Evolutionary conservation across 2,888 invertebrate genomes (phyloP).

Genomic region (Caenorhabditis plicata): DNA sequence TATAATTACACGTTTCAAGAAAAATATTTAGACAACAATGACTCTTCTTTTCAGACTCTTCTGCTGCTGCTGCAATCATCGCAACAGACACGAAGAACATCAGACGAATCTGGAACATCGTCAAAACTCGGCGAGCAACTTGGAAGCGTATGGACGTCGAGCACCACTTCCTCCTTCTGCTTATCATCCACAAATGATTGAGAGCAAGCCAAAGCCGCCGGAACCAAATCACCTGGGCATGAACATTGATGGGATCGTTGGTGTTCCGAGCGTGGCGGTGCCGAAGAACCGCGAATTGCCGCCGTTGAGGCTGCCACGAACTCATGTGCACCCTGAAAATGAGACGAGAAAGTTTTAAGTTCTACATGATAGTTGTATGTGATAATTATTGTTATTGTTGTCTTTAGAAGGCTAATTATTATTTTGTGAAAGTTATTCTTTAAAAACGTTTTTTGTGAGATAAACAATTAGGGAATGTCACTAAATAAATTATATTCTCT

Average conservation of each 20-base stretch:
- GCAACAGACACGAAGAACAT: not conserved
- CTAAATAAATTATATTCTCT: too few relatives aligned
- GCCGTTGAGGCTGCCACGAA: not conserved
- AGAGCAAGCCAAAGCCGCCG: not conserved
- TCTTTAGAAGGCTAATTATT: too few relatives aligned
- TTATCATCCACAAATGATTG: slow-evolving; percentile 4
- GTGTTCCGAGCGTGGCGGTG: slow-evolving; percentile 4
- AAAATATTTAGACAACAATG: too few relatives aligned
- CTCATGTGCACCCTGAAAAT: not conserved
- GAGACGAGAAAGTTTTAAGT: too few relatives aligned
- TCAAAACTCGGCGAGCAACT: slow-evolving; percentile 27
- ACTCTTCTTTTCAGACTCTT: not conserved
- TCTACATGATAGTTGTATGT: too few relatives aligned
- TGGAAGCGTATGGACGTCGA: slow-evolving; percentile 22
- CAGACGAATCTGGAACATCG: not conserved
- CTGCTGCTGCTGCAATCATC: slow-evolving; percentile 10
- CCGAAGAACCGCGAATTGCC: slow-evolving; percentile 1
- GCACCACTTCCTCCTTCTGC: slow-evolving; percentile 11
- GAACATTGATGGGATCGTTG: slow-evolving; percentile 19
- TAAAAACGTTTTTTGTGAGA: too few relatives aligned
- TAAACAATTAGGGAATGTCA: too few relatives aligned
- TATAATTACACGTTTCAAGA: too few relatives aligned
- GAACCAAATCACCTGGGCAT: slow-evolving; percentile 8
- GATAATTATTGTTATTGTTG: too few relatives aligned
- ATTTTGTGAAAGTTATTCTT: too few relatives aligned